A percentile compares a stretch with the other conserved stretches of the same genome.
Evolutionary conservation across 2,797 vertebrate genomes (phyloP).

Genomic region (Staurois parvus): DNA sequence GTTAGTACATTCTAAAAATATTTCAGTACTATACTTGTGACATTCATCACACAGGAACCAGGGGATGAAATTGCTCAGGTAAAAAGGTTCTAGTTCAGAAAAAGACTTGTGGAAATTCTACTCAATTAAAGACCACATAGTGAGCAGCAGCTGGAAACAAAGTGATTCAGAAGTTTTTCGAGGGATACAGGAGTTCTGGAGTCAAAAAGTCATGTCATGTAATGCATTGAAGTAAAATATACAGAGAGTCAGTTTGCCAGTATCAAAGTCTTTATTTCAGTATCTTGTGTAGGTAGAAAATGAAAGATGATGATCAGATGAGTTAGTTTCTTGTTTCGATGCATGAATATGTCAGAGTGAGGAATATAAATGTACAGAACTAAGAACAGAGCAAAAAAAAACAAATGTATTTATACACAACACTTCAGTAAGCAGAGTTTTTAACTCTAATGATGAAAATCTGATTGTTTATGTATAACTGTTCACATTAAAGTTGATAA

Average conservation of each 20-base stretch:
- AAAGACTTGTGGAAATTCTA: slow-evolving; percentile 32
- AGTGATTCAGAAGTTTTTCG: slow-evolving; percentile 28
- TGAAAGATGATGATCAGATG: slow-evolving; percentile 35
- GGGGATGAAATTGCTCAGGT: slow-evolving; percentile 6
- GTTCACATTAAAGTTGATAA: not conserved
- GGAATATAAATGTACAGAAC: not conserved
- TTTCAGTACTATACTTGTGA: slow-evolving; percentile 2
- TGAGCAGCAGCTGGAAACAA: slow-evolving; percentile 44
- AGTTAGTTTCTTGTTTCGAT: slow-evolving; percentile 32
- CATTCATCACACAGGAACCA: slow-evolving; percentile 13
- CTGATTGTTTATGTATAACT: not conserved
- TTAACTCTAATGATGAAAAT: no score
- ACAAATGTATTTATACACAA: not conserved
- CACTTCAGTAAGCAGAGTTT: no score
- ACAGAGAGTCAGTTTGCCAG: slow-evolving; percentile 34
- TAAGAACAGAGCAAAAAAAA: not conserved
- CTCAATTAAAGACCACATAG: slow-evolving; percentile 42
- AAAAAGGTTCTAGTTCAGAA: slow-evolving; percentile 33
- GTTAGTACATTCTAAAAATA: slow-evolving; percentile 1
- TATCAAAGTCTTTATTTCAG: slow-evolving; percentile 32
- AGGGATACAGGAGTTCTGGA: slow-evolving; percentile 29
- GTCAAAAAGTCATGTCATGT: slow-evolving; percentile 49
- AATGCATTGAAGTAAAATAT: slow-evolving; percentile 47
- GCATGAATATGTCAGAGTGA: slow-evolving; percentile 18
- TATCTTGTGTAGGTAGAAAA: slow-evolving; percentile 27